Conservation (phyloP, 2,797 vertebrate species). For the Sebastes hubbsi region DNA sequence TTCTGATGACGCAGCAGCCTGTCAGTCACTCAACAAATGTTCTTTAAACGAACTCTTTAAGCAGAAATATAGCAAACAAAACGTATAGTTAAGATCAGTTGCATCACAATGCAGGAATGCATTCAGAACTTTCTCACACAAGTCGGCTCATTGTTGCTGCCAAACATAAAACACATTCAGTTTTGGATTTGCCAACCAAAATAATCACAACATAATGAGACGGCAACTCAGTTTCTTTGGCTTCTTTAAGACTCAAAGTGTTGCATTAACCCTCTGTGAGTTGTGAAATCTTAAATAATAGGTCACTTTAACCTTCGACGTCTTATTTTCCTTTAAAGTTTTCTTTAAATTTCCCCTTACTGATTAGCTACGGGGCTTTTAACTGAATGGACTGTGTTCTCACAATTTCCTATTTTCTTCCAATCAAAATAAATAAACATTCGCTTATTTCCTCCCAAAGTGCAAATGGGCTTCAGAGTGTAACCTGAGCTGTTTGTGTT, state of each 20-base stretch:
- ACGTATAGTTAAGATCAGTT: not conserved
- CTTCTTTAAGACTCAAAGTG: not conserved
- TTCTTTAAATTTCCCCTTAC: slow-evolving; percentile 61
- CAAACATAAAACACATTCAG: slow-evolving; percentile 12
- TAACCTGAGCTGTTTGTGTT: slow-evolving; percentile 59
- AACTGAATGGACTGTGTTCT: slow-evolving; percentile 26
- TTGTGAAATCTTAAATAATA: slow-evolving; percentile 13
- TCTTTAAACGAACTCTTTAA: not conserved
- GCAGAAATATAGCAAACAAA: not conserved
- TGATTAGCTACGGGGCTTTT: slow-evolving; percentile 13
- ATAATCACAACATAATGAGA: slow-evolving; percentile 7
- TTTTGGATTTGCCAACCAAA: slow-evolving; percentile 8
- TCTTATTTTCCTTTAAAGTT: slow-evolving; percentile 30
- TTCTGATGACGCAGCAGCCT: not conserved
- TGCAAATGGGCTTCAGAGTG: slow-evolving; percentile 21
- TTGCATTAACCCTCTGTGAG: slow-evolving; percentile 14
- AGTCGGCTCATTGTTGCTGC: not conserved
- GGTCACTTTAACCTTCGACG: slow-evolving; percentile 3
- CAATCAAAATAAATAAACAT: slow-evolving; percentile 68
- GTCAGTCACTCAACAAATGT: not conserved
- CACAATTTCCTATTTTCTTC: slow-evolving; percentile 59
- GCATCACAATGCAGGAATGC: slow-evolving; percentile 7
- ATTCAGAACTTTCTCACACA: not conserved
- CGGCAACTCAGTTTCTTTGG: not conserved
- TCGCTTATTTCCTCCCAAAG: slow-evolving; percentile 53